A percentile compares a stretch with the other conserved stretches of the same genome.
Evolutionary conservation across 2,888 invertebrate species (phyloP).

Genomic region (Tryphoninae sp.): DNA sequence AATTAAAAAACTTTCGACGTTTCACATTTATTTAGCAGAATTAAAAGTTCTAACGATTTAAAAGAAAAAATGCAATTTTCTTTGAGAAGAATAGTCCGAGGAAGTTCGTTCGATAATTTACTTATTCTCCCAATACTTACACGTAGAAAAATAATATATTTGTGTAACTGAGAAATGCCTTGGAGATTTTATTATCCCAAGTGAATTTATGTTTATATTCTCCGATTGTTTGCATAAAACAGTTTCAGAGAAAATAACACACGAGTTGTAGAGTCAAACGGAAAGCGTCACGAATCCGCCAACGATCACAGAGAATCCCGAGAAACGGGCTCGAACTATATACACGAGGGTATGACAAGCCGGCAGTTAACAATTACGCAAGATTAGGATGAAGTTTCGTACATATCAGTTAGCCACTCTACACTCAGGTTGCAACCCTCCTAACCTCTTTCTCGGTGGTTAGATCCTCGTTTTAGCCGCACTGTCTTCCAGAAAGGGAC

Average conservation of each 20-base stretch:
- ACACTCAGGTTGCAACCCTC: slow-evolving; percentile 16
- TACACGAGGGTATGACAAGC: slow-evolving; percentile 22
- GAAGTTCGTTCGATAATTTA: no score
- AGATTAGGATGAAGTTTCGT: slow-evolving; percentile 53
- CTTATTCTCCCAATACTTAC: no score
- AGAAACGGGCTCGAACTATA: not conserved
- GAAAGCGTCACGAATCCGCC: not conserved
- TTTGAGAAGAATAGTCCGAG: no score
- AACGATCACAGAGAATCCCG: not conserved
- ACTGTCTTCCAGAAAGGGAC: slow-evolving; percentile 20
- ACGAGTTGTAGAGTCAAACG: no score
- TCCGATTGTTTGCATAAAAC: no score
- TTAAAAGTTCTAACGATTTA: not conserved
- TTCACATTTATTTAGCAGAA: not conserved
- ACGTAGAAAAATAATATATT: no score
- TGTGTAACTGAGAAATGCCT: no score
- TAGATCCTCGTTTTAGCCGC: slow-evolving; percentile 44
- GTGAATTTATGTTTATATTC: no score
- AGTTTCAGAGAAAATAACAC: no score
- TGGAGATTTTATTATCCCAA: no score
- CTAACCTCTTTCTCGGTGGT: slow-evolving; percentile 47
- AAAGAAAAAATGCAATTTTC: no score
- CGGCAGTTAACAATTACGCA: slow-evolving; percentile 52
- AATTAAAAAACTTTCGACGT: not conserved
- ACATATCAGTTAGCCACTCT: slow-evolving; percentile 52